Evolutionary conservation across 2,113 vertebrate species (phyloP), one percentile per base, ranked within the genome.

Genomic region (Coreoperca whiteheadi): DNA sequence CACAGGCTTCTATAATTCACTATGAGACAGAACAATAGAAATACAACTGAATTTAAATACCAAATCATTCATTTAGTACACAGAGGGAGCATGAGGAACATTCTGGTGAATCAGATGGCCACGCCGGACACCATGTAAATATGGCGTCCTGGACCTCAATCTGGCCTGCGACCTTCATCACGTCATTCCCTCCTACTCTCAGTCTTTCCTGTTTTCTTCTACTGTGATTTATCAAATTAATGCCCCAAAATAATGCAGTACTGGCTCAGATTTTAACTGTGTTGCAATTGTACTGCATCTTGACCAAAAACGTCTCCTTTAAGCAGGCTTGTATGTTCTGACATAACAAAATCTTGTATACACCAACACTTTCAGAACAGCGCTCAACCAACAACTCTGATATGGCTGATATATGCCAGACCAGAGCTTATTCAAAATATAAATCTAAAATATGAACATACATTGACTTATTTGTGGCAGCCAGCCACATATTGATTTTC

Each of bases 61-160:
- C 39, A 16, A 57, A n/a, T 37, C 12, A 71, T 53, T 25, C 41
- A 54, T 51, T 60, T 34, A n/a, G 25, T 34, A 66, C 21, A 57
- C 20, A 74, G 30, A 56, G 2, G 71, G 54, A 85, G 57, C 60
- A 85, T 66, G 65, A 75, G 39, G 53, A 85, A 66, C 79, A 80
- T 74, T 82, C 32, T 72, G 72, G 59, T 85, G 78, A 84, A 82
- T 90, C 74, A 90, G 60, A 64, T 61, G 54, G 79, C 59, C 57
- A 81, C 48, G 23, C 8, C n/a, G 23, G 74, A 68, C 54, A 74
- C 39, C 68, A 77, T 75, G 74, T 69, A 72, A 91, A 83, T 74
- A 54, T 70, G 68, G 54, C 43, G 28, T 75, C 18, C 30, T 59
- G 60, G 48, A 76, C 76, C 8, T 88, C 65, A 86, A 75, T 85